A percentile compares a stretch with the other conserved stretches of the same genome.
phyloP scores from a whole-genome alignment of 2,888 invertebrate species.

The Conchocele bisecta region DNA sequence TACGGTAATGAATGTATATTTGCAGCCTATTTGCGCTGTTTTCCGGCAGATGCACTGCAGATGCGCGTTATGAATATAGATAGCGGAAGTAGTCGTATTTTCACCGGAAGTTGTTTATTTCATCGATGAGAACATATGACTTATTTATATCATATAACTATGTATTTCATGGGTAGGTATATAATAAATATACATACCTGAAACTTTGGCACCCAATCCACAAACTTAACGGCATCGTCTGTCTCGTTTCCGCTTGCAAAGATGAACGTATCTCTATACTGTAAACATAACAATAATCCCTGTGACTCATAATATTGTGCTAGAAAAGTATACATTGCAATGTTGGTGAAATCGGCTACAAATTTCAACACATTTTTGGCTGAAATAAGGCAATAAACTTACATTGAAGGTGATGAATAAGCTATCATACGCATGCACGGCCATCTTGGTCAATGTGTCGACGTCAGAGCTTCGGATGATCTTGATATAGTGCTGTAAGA shows the following conservation, averaged over 20 bases:
- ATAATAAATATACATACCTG: constrained; percentile 58
- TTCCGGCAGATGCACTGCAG: too few species aligned
- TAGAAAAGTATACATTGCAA: background rate
- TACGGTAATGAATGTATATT: too few species aligned
- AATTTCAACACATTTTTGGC: background rate
- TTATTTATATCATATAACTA: too few species aligned
- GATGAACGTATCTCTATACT: constrained; percentile 76
- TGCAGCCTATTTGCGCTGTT: too few species aligned
- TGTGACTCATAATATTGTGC: background rate
- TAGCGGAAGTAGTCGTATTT: too few species aligned
- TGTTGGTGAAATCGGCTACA: background rate
- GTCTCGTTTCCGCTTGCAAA: constrained; percentile 78
- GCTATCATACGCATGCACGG: constrained; percentile 74
- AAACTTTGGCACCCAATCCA: constrained; percentile 67
- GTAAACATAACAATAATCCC: constrained; percentile 22
- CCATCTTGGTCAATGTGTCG: constrained; percentile 60
- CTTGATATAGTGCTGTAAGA: constrained; percentile 68
- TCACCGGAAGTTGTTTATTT: too few species aligned
- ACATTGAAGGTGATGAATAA: constrained; percentile 75
- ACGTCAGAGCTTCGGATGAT: constrained; percentile 68
- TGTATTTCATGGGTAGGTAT: too few species aligned
- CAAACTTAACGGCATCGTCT: constrained; percentile 69
- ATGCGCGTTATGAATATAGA: too few species aligned
- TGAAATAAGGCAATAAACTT: constrained; percentile 41
- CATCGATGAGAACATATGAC: too few species aligned